Base-by-base conservation (phyloP, 2,888 invertebrate species). In the Temnothorax rugatulus region DNA sequence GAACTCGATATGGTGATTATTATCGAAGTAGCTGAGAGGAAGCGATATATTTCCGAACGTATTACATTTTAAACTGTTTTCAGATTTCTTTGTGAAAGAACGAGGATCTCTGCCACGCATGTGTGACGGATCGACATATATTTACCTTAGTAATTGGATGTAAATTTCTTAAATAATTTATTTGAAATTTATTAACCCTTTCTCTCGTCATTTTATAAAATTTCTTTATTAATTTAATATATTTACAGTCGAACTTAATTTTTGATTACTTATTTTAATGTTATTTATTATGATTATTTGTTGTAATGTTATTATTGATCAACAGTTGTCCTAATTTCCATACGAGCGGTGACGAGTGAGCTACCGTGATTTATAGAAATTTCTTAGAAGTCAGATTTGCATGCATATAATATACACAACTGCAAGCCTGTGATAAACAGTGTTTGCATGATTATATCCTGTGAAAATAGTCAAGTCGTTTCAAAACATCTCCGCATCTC, bases 41-140 rank as follows among this genome's bases (percentile, higher is more conserved):
- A 83, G 84, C 84, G 86, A 88, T 81, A 7, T 75, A 29, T 64
- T 87, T 83, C 74, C 18, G 89, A 82, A 88, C 61, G 86, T 89
- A 89, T 82, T 91, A 85, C 66, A 91, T 64, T 88, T 83, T 75
- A 63, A n/a, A 71, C 52, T 88, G 89, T 87, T 92, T 92, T 82
- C 91, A 92, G 91, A 66, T 90, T 68, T 38, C 9, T 9, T 18
- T 11, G 9, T 2, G 11, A 61, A 0, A 47, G 25, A 11, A n/a
- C 2, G 34, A 79, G 15, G 13, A 25, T 34, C 38, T 38, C 64
- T 59, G 68, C 57, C 84, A 77, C 81, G 69, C 57, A 69, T 34
- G 52, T 44, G 50, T 77, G 83, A 76, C 34, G 41, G 57, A 75
- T 82, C 25, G 7, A 50, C 15, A 38, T 21, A 11, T n/a, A 29